These are phyloP conservation scores for Pterophyllum scalare DNA, from an alignment of 2,113 vertebrate genomes.

Conservation along the genomic window DNA sequence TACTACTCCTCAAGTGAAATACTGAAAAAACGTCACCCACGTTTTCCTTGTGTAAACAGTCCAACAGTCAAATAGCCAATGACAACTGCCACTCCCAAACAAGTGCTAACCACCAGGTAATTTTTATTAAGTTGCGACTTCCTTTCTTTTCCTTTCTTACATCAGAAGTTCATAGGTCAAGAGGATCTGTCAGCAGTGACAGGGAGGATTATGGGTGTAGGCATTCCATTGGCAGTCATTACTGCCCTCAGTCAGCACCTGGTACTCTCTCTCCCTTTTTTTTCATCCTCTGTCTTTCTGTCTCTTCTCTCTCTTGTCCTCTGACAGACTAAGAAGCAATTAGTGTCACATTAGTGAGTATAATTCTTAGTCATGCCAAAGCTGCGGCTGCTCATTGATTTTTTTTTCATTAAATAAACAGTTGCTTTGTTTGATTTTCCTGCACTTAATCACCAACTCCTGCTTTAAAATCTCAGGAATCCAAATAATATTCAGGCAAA, in stretches of 20 bases:
- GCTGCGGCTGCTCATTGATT: background rate
- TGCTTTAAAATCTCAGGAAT: background rate
- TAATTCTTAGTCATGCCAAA: constrained; percentile 62
- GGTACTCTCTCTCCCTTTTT: constrained; percentile 55
- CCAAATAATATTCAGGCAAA: background rate
- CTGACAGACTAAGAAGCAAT: constrained; percentile 82
- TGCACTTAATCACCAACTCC: background rate
- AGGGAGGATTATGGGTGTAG: constrained; percentile 83
- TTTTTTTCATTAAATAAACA: constrained; percentile 38
- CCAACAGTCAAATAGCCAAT: constrained; percentile 26
- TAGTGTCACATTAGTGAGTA: constrained; percentile 85
- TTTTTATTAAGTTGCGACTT: constrained; percentile 80
- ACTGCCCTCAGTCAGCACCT: constrained; percentile 77
- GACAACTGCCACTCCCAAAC: constrained; percentile 43
- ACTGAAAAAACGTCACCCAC: constrained; percentile 1
- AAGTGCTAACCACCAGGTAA: constrained; percentile 61
- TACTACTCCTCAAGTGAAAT: background rate
- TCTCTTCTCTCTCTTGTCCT: constrained; percentile 74
- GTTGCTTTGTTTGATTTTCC: constrained; percentile 10
- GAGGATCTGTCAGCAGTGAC: constrained; percentile 83
- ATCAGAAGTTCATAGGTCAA: constrained; percentile 81
- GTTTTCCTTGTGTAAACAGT: background rate
- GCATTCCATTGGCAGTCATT: constrained; percentile 82
- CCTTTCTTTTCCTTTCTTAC: constrained; percentile 76
- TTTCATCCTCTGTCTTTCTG: constrained; percentile 70